These are phyloP conservation scores for Crotophaga sulcirostris DNA, from an alignment of 2,113 vertebrate species.

Conservation along the genomic window DNA sequence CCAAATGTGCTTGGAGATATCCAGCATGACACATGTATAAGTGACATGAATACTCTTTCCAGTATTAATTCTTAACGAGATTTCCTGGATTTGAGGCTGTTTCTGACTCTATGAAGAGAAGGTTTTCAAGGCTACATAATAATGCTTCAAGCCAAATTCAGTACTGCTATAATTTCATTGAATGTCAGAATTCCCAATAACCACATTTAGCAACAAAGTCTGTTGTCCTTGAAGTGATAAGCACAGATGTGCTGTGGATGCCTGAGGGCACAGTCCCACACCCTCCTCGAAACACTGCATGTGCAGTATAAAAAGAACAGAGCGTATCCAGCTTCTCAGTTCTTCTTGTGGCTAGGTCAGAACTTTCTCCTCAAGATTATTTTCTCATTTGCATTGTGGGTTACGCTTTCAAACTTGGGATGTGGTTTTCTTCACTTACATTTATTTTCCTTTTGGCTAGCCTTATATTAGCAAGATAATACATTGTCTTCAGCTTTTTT, in stretches of 20 bases:
- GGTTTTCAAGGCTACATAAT: neutral
- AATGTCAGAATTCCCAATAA: constrained; percentile 21
- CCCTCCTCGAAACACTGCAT: neutral
- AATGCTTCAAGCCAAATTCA: constrained; percentile 5
- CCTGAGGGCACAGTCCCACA: neutral
- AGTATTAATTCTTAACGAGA: neutral
- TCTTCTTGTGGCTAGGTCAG: neutral
- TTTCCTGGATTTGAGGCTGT: neutral
- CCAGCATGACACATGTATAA: neutral
- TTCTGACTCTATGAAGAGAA: neutral
- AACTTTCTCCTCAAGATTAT: neutral
- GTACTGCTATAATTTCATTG: neutral
- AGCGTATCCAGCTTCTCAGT: neutral
- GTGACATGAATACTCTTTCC: neutral
- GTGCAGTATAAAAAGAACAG: neutral
- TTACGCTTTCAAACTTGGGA: neutral
- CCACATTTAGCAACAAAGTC: neutral
- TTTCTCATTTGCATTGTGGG: neutral
- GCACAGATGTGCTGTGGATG: neutral
- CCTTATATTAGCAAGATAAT: neutral
- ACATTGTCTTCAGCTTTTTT: neutral
- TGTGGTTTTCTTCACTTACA: neutral
- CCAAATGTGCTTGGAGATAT: neutral
- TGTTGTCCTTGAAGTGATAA: constrained; percentile 1
- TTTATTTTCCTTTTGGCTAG: neutral